Evolutionary conservation across 2,113 vertebrate species (phyloP).

Genomic region (Oryzias javanicus): DNA sequence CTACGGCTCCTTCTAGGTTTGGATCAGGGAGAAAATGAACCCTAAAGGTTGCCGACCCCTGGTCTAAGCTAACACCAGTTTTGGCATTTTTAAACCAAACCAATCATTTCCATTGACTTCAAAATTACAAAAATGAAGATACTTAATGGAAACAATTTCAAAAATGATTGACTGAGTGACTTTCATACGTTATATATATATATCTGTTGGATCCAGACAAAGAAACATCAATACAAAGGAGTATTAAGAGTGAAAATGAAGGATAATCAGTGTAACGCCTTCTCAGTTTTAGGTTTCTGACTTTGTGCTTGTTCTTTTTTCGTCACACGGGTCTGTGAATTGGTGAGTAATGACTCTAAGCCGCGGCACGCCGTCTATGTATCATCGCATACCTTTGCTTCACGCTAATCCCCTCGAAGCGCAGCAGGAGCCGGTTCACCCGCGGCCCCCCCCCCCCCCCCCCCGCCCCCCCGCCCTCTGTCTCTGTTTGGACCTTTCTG

Average conservation of each 20-base stretch:
- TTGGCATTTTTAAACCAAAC: no score
- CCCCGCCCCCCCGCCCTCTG: constrained; percentile 20
- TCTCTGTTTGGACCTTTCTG: constrained; percentile 1
- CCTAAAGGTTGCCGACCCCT: no score
- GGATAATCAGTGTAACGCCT: not conserved
- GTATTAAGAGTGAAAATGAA: not conserved
- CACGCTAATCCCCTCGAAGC: constrained; percentile 12
- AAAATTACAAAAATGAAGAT: no score
- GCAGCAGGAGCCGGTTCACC: constrained; percentile 12
- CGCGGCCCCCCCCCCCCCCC: constrained; percentile 18
- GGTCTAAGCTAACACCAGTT: no score
- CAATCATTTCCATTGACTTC: no score
- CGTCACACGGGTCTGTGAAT: constrained; percentile 12
- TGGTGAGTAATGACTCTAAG: constrained; percentile 50
- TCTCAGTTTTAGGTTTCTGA: not conserved
- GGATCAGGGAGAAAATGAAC: no score
- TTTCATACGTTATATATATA: no score
- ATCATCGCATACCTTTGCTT: constrained; percentile 5
- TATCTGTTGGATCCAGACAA: no score
- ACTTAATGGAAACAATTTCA: no score
- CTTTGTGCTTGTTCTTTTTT: constrained; percentile 1
- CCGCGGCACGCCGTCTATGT: constrained; percentile 29
- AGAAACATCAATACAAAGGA: no score
- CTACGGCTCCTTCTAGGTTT: no score
- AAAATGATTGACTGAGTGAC: no score